Evolutionary conservation across 1,140 invertebrate species (phyloP).

Genomic region (Antheraea pernyi): DNA sequence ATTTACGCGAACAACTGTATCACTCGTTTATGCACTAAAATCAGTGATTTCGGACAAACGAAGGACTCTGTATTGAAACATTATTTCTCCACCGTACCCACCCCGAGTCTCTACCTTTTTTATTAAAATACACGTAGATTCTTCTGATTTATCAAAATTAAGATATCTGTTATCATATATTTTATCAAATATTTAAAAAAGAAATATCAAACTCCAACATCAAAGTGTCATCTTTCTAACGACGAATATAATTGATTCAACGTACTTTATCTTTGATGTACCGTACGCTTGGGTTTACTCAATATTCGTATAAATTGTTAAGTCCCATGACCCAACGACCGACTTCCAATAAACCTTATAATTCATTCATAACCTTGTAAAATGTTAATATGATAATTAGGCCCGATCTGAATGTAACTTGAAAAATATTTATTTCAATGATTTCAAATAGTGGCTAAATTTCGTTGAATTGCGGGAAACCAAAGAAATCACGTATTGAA

Average conservation of each 20-base stretch:
- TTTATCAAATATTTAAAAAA: not conserved
- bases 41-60: no score
- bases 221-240: slow-evolving; percentile 17
- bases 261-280: slow-evolving; percentile 25
- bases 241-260: slow-evolving; percentile 17
- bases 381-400: slow-evolving; percentile 9
- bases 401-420: not conserved
- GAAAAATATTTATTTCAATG: slow-evolving; percentile 15
- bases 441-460: not conserved
- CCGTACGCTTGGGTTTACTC: slow-evolving; percentile 11
- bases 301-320: slow-evolving; percentile 16
- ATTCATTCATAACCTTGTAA: slow-evolving; percentile 11
- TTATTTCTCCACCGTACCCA: no score
- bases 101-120: no score
- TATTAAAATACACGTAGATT: no score
- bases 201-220: slow-evolving; percentile 13
- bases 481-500: not conserved
- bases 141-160: no score
- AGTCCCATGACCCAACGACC: slow-evolving; percentile 7
- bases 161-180: no score
- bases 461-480: not conserved
- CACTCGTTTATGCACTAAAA: no score
- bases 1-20: no score
- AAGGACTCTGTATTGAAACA: no score
- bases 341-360: slow-evolving; percentile 23